Evolutionary conservation across 2,113 vertebrate genomes (phyloP).

Genomic region (Crotalus helleri): DNA sequence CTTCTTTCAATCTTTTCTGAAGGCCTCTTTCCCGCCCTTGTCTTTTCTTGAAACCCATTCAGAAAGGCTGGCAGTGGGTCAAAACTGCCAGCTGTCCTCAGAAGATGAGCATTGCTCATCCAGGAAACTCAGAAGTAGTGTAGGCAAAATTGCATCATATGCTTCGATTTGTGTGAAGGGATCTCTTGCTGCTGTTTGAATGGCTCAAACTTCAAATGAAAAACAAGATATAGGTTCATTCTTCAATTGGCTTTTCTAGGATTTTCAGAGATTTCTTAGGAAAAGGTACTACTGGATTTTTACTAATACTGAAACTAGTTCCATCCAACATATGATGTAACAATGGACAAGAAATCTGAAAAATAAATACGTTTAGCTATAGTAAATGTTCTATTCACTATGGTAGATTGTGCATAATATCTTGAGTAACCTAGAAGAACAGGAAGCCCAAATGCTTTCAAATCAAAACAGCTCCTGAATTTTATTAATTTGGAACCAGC

Average conservation of each 20-base stretch:
- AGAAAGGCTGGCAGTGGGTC: conserved; percentile 12
- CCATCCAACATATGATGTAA: not conserved
- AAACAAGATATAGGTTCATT: not conserved
- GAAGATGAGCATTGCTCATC: conserved; percentile 8
- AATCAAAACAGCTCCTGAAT: not conserved
- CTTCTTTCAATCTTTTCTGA: not conserved
- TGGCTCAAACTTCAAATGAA: not conserved
- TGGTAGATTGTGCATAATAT: not conserved
- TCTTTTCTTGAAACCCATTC: not conserved
- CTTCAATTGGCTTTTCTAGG: not conserved
- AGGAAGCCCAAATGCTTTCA: not conserved
- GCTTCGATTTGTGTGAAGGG: not conserved
- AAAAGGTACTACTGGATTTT: fast-evolving
- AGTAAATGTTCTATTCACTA: not conserved
- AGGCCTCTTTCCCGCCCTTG: not conserved
- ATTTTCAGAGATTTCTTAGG: not conserved
- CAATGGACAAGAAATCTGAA: not conserved
- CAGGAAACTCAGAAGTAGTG: conserved; percentile 7
- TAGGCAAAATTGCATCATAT: not conserved
- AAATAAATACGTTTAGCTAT: not conserved
- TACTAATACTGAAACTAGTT: not conserved
- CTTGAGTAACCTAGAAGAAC: not conserved
- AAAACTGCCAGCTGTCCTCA: conserved; percentile 1
- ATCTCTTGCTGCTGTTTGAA: not conserved
- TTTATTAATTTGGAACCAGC: not conserved